Base-by-base conservation (phyloP, 2,113 vertebrate genomes). In the Caretta caretta region DNA sequence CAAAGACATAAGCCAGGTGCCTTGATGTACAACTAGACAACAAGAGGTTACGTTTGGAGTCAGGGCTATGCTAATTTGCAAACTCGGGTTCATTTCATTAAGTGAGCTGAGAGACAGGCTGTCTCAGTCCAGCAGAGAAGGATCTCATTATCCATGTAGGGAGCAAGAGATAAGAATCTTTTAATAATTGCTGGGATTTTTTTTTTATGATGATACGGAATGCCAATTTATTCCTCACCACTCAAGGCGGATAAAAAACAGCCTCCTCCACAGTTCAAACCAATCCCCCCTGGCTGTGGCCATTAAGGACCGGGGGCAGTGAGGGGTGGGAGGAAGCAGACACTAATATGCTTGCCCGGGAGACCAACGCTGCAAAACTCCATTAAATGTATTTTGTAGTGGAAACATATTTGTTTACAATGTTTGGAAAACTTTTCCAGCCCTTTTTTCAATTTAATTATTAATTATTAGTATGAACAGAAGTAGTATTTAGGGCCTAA, bases 141-240 rank as follows among this genome's bases (percentile, higher is more conserved):
- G 98, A 97, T 98, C 98, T 98, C 98, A 99, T 98, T 99, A 98
- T 98, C 98, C 98, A 98, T 94, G 96, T 97, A 98, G 98, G 98
- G 98, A 98, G 98, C 98, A 98, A 98, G 97, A 98, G 98, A 98
- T 99, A 99, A 98, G 98, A 98, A 99, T 99, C 98, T 99, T 98
- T 98, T 98, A 98, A 98, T 98, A 98, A 98, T 98, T 98, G 98
- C 98, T 98, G 97, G 98, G 98, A 98, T 97, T 97, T 98, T 98
- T 98, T 98, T 98, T 98, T 98, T 98, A 98, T 98, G 98, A 98
- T 97, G 96, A 98, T 98, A 97, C 94, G 98, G 98, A 98, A 98
- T 98, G 98, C 98, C 98, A 98, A 98, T 98, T 98, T 98, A 98
- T 98, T 97, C 96, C 93, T 98, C 96, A 98, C 95, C 91, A 96